These are phyloP conservation scores for Hedya salicella DNA, from an alignment of 2,888 invertebrate species.

Conservation along the genomic window DNA sequence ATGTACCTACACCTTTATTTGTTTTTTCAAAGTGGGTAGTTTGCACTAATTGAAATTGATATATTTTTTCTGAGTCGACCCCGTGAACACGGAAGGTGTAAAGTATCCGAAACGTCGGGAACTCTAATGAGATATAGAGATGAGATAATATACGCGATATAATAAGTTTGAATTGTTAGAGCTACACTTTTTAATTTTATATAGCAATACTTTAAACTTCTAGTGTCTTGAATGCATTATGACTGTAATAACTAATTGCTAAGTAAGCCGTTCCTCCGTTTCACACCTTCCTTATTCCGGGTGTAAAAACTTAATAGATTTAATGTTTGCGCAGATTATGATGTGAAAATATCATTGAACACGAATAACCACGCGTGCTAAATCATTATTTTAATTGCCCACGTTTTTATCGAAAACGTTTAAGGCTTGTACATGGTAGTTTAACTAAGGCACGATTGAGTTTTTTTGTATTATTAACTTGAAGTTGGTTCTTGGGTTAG, in stretches of 20 bases:
- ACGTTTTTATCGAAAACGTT: conserved; percentile 24
- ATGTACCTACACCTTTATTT: no score
- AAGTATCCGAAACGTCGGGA: no score
- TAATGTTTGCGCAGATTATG: conserved; percentile 21
- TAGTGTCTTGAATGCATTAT: background rate
- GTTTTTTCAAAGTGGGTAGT: no score
- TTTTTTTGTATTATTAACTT: conserved; percentile 17
- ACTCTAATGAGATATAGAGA: no score
- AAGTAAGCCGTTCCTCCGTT: conserved; percentile 3
- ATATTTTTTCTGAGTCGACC: no score
- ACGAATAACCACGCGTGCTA: conserved; percentile 5
- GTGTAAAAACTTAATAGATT: conserved; percentile 39
- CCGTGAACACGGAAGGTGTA: no score
- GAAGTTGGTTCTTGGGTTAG: background rate
- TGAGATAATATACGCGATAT: no score
- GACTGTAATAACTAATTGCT: conserved; percentile 1
- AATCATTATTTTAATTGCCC: conserved; percentile 27
- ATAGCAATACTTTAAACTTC: background rate
- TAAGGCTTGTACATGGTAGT: conserved; percentile 13
- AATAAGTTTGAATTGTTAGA: no score
- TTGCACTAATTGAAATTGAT: no score
- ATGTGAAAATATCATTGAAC: conserved; percentile 24
- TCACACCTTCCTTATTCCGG: conserved; percentile 17
- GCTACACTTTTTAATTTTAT: no score
- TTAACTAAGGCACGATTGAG: conserved; percentile 6